These are phyloP conservation scores for Benthosema pterotum DNA, from an alignment of 2,797 vertebrate species.

Conservation along the genomic window DNA sequence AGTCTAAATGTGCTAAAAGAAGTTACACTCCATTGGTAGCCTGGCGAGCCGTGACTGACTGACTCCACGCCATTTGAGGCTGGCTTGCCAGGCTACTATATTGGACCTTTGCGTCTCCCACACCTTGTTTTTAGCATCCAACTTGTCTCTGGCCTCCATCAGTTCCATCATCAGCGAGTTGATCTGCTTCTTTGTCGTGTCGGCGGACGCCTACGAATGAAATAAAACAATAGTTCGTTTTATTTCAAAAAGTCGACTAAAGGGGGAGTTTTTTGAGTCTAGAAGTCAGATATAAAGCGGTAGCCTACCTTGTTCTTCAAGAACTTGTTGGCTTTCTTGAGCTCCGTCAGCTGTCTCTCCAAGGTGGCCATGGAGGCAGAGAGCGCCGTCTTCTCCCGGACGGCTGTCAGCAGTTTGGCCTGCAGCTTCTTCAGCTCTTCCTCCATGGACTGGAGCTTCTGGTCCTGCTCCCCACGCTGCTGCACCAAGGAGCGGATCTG, in stretches of 20 bases:
- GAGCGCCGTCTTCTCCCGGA: constrained; percentile 90
- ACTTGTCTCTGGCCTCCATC: constrained; percentile 88
- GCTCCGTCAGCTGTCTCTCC: constrained; percentile 87
- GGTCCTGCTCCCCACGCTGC: constrained; percentile 88
- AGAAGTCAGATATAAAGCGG: not conserved
- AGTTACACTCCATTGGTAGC: too few species aligned
- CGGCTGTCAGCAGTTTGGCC: constrained; percentile 83
- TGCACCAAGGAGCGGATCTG: constrained; percentile 90
- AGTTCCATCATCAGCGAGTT: constrained; percentile 87
- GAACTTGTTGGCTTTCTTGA: constrained; percentile 89
- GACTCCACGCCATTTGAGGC: too few species aligned
- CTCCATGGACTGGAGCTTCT: constrained; percentile 80
- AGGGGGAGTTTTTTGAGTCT: not conserved
- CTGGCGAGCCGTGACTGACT: too few species aligned
- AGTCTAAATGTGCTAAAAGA: too few species aligned
- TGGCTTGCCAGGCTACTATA: too few species aligned
- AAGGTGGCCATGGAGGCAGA: constrained; percentile 83
- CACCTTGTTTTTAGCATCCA: constrained; percentile 89
- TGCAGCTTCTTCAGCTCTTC: constrained; percentile 88
- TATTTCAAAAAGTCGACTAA: not conserved
- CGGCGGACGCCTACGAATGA: constrained; percentile 85
- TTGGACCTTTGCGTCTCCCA: not conserved
- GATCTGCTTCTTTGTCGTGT: constrained; percentile 88
- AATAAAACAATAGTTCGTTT: not conserved
- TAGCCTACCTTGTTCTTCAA: constrained; percentile 90